Conservation (phyloP, 2,888 invertebrate genomes). For the Oscheius sp. region DNA sequence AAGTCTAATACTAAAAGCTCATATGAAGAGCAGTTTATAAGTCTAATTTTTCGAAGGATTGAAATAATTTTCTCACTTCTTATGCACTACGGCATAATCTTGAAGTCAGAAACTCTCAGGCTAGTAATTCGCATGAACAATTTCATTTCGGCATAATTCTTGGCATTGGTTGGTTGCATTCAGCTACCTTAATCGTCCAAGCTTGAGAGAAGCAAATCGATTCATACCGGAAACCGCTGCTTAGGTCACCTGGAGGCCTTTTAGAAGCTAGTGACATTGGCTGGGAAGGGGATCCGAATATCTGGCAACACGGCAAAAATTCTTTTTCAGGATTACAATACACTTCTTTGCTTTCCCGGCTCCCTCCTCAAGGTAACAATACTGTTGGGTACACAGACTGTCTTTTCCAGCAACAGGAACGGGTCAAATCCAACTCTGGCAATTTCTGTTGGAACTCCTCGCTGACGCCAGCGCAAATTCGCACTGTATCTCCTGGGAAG, state of each 20-base stretch:
- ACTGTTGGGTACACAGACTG: not conserved
- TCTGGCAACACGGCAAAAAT: too few species aligned
- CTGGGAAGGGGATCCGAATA: too few species aligned
- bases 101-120: too few species aligned
- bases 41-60: too few species aligned
- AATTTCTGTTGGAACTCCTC: conserved; percentile 93
- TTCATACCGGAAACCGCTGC: conserved; percentile 32
- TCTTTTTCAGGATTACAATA: conserved; percentile 56
- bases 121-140: conserved; percentile 13
- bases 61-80: not conserved
- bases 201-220: conserved; percentile 29
- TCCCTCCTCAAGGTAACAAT: conserved; percentile 48
- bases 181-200: conserved; percentile 36
- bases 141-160: conserved; percentile 6
- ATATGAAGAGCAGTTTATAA: too few species aligned
- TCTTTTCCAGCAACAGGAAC: conserved; percentile 41
- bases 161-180: conserved; percentile 22
- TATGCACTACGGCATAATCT: not conserved
- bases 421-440: conserved; percentile 96
- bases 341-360: conserved; percentile 55
- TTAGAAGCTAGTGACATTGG: not conserved
- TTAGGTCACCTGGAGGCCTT: conserved; percentile 30
- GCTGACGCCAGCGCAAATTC: conserved; percentile 81
- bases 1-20: not conserved
- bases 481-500: conserved; percentile 86